Evolutionary conservation across 2,797 vertebrate genomes (phyloP).

Genomic region (Schizothorax lantsangensis): DNA sequence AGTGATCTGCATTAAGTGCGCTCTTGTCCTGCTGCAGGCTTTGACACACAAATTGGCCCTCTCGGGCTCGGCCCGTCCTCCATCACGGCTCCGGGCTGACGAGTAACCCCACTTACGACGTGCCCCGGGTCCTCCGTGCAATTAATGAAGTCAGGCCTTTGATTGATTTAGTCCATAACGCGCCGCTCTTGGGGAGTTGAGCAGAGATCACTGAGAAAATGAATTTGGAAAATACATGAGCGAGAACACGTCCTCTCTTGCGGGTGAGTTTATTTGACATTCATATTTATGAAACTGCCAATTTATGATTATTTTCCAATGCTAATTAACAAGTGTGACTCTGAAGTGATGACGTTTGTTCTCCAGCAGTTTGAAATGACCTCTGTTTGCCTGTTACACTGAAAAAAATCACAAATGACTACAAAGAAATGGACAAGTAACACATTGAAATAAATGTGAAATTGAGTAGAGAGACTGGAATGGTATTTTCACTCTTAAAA

Average conservation of each 20-base stretch:
- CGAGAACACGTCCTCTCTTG: slow-evolving; percentile 31
- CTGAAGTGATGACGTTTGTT: slow-evolving; percentile 18
- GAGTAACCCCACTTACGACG: slow-evolving; percentile 67
- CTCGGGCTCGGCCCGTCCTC: slow-evolving; percentile 59
- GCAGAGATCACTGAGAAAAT: slow-evolving; percentile 26
- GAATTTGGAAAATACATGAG: slow-evolving; percentile 18
- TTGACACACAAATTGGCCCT: slow-evolving; percentile 81
- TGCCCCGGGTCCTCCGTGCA: slow-evolving; percentile 72
- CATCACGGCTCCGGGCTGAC: slow-evolving; percentile 65
- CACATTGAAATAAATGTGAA: not conserved
- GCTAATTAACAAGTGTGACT: slow-evolving; percentile 36
- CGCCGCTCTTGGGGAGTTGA: slow-evolving; percentile 40
- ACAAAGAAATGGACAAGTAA: not conserved
- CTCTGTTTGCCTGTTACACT: not conserved
- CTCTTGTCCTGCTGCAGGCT: slow-evolving; percentile 79
- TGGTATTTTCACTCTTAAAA: not conserved
- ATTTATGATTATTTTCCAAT: slow-evolving; percentile 45
- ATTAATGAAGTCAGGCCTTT: slow-evolving; percentile 73
- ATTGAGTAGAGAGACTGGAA: not conserved
- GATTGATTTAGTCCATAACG: slow-evolving; percentile 61
- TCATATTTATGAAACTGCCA: slow-evolving; percentile 43
- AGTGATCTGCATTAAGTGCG: slow-evolving; percentile 82
- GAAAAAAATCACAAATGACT: not conserved
- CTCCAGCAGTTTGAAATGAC: not conserved
- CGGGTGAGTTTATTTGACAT: slow-evolving; percentile 44